phyloP scores from a whole-genome alignment of 2,797 vertebrate genomes.

The Emydoidea blandingii region DNA sequence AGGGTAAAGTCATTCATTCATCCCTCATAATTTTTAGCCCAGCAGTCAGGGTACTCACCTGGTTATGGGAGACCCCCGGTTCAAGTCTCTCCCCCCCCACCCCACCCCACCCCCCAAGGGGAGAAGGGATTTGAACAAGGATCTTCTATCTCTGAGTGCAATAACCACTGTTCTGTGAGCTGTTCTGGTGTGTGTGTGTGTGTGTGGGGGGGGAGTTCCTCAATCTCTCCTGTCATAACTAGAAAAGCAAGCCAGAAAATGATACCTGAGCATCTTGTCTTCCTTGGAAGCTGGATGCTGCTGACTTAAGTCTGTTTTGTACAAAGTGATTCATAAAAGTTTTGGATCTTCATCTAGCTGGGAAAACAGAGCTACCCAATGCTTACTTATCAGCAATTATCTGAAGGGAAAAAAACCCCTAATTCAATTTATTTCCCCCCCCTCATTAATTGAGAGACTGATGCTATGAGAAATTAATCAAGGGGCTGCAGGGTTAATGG shows the following conservation, averaged over 20 bases:
- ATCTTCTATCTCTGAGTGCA: too few relatives aligned
- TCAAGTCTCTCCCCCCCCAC: too few relatives aligned
- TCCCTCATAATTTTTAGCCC: too few relatives aligned
- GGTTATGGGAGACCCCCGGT: too few relatives aligned
- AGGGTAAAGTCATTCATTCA: too few relatives aligned
- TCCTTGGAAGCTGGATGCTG: neutral
- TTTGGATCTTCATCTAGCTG: neutral
- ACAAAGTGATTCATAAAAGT: neutral
- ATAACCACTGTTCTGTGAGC: too few relatives aligned
- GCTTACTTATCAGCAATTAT: neutral
- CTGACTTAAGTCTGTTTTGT: neutral
- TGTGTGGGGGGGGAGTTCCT: too few relatives aligned
- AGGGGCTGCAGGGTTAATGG: neutral
- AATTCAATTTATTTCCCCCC: neutral
- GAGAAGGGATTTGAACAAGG: too few relatives aligned
- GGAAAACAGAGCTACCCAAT: neutral
- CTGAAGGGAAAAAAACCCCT: neutral
- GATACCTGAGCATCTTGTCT: neutral
- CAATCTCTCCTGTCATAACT: neutral
- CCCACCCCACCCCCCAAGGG: accelerated
- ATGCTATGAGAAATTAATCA: neutral
- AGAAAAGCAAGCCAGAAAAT: neutral
- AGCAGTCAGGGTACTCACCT: too few relatives aligned
- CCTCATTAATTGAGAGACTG: neutral
- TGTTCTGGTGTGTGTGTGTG: too few relatives aligned